Percentiles rank a stretch among this genome's conserved stretches.
Evolutionary conservation across 2,113 vertebrate species (phyloP).

Genomic region (Ornithorhynchus anatinus): DNA sequence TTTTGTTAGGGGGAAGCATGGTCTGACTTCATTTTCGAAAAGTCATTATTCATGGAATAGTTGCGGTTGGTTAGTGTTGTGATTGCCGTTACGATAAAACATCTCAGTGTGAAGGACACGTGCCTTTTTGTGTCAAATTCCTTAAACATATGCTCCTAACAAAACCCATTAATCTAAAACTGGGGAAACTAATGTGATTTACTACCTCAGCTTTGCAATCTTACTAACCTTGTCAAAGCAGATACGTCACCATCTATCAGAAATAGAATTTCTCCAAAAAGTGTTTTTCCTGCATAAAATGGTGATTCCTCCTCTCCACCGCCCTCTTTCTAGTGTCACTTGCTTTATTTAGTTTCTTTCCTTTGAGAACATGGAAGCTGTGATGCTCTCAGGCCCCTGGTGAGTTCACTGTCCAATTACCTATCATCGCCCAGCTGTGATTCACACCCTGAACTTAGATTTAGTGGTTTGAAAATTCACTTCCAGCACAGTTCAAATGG

Average conservation of each 20-base stretch:
- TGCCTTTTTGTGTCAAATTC: background rate
- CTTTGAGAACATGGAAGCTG: conserved; percentile 67
- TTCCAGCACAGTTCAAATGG: conserved; percentile 69
- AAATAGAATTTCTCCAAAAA: conserved; percentile 34
- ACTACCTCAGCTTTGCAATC: background rate
- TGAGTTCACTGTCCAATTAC: conserved; percentile 63
- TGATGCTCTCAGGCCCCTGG: conserved; percentile 63
- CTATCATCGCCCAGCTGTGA: conserved; percentile 69
- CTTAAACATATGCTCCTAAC: background rate
- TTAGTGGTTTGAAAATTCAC: conserved; percentile 60
- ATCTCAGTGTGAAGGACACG: background rate
- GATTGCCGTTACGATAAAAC: background rate
- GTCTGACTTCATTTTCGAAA: conserved; percentile 6
- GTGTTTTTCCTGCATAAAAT: conserved; percentile 17
- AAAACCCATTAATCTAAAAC: background rate
- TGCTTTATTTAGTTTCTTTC: conserved; percentile 48
- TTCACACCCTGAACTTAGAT: conserved; percentile 70
- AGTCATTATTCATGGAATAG: background rate
- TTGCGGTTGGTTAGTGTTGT: background rate
- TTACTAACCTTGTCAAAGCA: conserved; percentile 13
- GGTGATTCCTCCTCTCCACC: background rate
- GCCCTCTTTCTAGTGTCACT: conserved; percentile 24
- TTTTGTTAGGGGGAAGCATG: background rate
- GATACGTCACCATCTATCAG: conserved; percentile 3
- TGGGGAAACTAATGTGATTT: conserved; percentile 26